Base-by-base conservation (phyloP, 2,797 vertebrate genomes). In the Galaxias olidus region DNA sequence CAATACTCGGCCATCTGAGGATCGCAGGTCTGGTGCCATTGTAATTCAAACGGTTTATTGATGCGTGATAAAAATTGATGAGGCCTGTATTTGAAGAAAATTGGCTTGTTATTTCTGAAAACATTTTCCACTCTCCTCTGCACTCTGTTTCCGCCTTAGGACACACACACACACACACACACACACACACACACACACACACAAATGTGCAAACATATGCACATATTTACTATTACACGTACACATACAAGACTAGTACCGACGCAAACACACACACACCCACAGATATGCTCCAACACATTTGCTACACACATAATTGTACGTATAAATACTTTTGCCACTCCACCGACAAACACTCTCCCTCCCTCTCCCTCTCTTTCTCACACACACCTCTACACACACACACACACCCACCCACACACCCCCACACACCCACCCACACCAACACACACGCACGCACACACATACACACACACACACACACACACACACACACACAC, bases 1-100 rank as follows among this genome's bases (percentile, higher is more conserved):
- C 40, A 60, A 78, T 70, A 69, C 51, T 17, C 49, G 67, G 61
- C 45, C 8, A 15, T 55, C 40, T 57, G 65, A 51, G 46, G 7
- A 45, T 69, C 14, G 64, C 42, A 43, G 18, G 50, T 18, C 15
- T 17, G 18, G 10, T 51, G 30, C 30, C 30, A 17, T 51, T 8
- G 14, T 10, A 52, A 52, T 18, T 52, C 9, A 20, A 52, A 30
- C 15, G 44, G 17, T 40, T 40, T 64, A 55, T 50, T 17, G 14
- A 51, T 49, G 59, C 14, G 19, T 56, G 46, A 50, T 42, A 61
- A 58, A 55, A 62, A 71, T 50, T 51, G 43, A 68, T 30, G 30
- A 30, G 14, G 58, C 20, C 13, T 59, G 3, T n/a, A 52, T 47
- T 71, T 19, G 40, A n/a, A 40, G 11, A 41, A 42, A 71, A 45